Percentiles rank a stretch among this genome's conserved stretches.
Evolutionary conservation across 2,113 vertebrate genomes (phyloP).

Genomic region (Acinonyx jubatus): DNA sequence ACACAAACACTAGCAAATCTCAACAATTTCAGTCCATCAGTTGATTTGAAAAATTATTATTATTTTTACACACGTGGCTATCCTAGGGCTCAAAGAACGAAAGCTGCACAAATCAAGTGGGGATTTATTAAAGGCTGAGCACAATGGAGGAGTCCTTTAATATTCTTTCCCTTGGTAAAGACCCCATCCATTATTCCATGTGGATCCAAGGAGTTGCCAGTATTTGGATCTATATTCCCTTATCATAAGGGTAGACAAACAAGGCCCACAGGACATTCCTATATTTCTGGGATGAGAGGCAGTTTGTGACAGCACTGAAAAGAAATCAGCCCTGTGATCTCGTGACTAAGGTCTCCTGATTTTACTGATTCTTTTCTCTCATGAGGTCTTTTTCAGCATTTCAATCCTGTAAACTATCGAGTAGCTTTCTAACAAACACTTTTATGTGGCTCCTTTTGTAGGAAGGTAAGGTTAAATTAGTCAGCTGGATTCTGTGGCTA

Average conservation of each 20-base stretch:
- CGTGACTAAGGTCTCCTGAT: rapidly evolving
- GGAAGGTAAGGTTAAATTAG: background rate
- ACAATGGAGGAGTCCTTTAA: rapidly evolving
- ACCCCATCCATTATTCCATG: too few species aligned
- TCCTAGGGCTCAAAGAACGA: background rate
- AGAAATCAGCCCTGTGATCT: background rate
- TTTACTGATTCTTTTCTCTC: background rate
- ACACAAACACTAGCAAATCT: background rate
- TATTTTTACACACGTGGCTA: background rate
- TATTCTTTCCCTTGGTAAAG: background rate
- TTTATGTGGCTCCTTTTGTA: background rate
- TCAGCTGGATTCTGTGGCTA: background rate
- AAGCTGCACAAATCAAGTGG: too few species aligned
- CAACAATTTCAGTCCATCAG: background rate
- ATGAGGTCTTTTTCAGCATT: background rate
- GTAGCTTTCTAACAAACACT: background rate
- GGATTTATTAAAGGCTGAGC: too few species aligned
- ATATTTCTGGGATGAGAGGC: background rate
- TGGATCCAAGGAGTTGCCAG: background rate
- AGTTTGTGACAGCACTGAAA: too few species aligned
- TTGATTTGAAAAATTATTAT: background rate
- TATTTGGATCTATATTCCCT: background rate
- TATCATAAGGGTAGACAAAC: background rate
- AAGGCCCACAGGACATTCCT: too few species aligned
- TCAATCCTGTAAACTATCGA: background rate